Base-by-base conservation (phyloP, 2,888 invertebrate genomes). In the Dromius quadrimaculatus region DNA sequence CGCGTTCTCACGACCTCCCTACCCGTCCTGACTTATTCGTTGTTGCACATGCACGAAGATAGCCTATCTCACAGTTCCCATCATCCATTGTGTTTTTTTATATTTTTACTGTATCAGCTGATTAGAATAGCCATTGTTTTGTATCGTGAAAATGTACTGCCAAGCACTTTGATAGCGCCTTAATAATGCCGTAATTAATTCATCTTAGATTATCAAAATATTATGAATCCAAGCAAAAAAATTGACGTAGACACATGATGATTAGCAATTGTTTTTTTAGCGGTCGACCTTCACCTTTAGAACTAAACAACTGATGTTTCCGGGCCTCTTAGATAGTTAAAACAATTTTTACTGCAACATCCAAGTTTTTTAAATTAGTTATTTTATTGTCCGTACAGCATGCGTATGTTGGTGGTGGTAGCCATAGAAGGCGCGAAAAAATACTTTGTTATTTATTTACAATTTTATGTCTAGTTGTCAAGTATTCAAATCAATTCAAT, bases 111-210 rank as follows among this genome's bases (percentile, higher is more conserved):
- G 20, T 57, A 59, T 69, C 69, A 69, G 69, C 69, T 69, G 69
- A 69, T 69, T 69, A 69, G 32, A 61, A 45, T 61, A 45, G 32
- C 34, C 69, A 69, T 69, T 69, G 69, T 69, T 69, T 36, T 19
- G 5, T 54, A 54, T 36, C 19, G 23, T 11, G 5, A 47, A 47
- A 22, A n/a, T 19, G 41, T 2, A 20, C 36, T 59, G 20, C 38
- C 19, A 59, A 36, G 36, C 20, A 36, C 20, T 47, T 22, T 15
- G 50, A 54, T 54, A 54, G 9, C 20, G 28, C 5, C 8, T 23
- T 47, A 23, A 47, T 47, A 47, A 22, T 47, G 23, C 3, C 1
- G 47, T 22, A 47, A 20, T 47, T 41, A 41, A 15, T 15, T 13
- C 3, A 13, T 41, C 0, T 13, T 8, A 1, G 13, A 8, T 28